These are phyloP conservation scores for Cheilosia variabilis DNA, from an alignment of 2,888 invertebrate genomes.

Conservation along the genomic window DNA sequence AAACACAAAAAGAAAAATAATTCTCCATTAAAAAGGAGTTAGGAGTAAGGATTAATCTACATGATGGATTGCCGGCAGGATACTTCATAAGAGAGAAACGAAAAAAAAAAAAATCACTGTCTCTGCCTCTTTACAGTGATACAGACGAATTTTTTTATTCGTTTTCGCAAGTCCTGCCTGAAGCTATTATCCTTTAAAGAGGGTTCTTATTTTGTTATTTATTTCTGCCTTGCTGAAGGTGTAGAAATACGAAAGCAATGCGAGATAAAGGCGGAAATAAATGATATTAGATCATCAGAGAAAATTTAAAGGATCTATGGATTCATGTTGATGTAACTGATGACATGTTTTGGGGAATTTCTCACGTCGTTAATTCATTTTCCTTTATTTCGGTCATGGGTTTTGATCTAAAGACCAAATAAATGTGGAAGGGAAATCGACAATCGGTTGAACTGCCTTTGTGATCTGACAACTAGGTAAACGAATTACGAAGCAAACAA, in stretches of 20 bases:
- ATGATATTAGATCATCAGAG: constrained; percentile 5
- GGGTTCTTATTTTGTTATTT: not conserved
- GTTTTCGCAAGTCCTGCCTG: constrained; percentile 2
- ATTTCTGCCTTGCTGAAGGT: constrained; percentile 16
- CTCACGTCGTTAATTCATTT: no score
- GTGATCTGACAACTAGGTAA: no score
- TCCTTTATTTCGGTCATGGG: no score
- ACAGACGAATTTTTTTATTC: constrained; percentile 4
- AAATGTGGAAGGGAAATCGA: no score
- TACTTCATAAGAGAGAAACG: not conserved
- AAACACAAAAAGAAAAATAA: constrained; percentile 23
- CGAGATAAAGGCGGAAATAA: not conserved
- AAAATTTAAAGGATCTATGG: not conserved
- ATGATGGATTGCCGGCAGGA: constrained; percentile 64
- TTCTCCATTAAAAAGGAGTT: constrained; percentile 73
- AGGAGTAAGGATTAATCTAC: constrained; percentile 66
- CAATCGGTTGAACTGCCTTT: no score
- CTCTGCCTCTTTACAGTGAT: constrained; percentile 8
- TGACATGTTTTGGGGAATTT: no score
- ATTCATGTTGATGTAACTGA: no score
- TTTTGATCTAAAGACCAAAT: no score
- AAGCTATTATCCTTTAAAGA: constrained; percentile 27
- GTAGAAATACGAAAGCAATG: constrained; percentile 12
- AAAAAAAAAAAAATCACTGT: constrained; percentile 9
- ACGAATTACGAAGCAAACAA: no score